Evolutionary conservation across 2,797 vertebrate species (phyloP).

Genomic region (Poeciliopsis turneri): DNA sequence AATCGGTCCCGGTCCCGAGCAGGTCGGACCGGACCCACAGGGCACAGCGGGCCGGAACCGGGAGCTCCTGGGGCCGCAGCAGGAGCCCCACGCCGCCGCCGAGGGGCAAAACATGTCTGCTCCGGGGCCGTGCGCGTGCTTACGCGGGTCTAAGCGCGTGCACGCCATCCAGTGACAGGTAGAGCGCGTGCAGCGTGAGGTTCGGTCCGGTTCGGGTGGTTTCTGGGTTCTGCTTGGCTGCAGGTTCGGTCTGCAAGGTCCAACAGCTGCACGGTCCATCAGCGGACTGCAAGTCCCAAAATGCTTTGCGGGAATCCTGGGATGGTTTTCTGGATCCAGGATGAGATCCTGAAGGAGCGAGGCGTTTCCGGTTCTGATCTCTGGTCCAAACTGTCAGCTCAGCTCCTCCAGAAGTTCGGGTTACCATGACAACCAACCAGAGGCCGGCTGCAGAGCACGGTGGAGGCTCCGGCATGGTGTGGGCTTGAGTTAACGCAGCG

Average conservation of each 20-base stretch:
- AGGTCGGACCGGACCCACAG: not conserved
- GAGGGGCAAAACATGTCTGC: conserved; percentile 1
- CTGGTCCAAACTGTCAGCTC: not conserved
- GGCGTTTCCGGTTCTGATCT: not conserved
- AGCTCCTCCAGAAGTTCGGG: not conserved
- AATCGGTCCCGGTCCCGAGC: not conserved
- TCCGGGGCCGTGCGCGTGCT: not conserved
- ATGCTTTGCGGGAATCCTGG: not conserved
- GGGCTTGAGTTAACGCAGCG: not conserved
- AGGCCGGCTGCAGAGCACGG: not conserved
- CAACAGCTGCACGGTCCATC: not conserved
- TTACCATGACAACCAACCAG: no score
- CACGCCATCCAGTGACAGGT: not conserved
- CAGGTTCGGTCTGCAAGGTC: not conserved
- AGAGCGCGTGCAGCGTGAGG: not conserved
- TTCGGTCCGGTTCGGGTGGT: not conserved
- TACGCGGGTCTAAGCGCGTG: not conserved
- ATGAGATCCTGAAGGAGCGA: not conserved
- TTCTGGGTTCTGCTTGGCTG: not conserved
- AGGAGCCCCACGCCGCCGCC: not conserved
- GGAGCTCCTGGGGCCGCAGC: not conserved
- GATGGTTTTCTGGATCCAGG: not conserved
- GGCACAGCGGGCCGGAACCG: not conserved
- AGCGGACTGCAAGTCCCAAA: conserved; percentile 6
- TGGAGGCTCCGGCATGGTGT: not conserved